These are phyloP conservation scores for Saguinus midas DNA, from an alignment of 2,113 vertebrate genomes.

Conservation along the genomic window DNA sequence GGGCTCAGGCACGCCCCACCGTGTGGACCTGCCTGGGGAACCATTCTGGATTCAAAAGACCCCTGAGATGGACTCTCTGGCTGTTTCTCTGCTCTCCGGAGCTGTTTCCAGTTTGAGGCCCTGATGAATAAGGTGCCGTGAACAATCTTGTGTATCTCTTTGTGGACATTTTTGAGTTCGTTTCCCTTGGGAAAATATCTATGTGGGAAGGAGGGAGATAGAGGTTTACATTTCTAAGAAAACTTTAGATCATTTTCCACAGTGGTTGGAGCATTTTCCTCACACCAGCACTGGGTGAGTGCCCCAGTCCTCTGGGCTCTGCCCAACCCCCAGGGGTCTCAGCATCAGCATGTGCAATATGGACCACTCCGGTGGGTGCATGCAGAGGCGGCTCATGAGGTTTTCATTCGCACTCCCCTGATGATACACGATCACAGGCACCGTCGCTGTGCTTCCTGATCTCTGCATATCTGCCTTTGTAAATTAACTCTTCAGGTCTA, in stretches of 20 bases:
- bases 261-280: background rate
- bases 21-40: background rate
- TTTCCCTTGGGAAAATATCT: background rate
- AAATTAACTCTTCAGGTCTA: background rate
- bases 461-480: background rate
- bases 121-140: background rate
- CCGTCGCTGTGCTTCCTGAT: background rate
- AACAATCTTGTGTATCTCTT: background rate
- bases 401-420: background rate
- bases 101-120: background rate
- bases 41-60: too few relatives aligned
- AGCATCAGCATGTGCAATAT: too few relatives aligned
- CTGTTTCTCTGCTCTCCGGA: background rate
- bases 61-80: background rate
- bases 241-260: background rate
- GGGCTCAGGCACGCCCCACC: background rate
- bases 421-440: background rate
- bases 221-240: background rate
- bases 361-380: background rate
- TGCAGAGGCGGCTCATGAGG: background rate
- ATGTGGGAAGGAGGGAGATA: background rate
- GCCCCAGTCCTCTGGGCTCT: too few relatives aligned
- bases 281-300: too few relatives aligned
- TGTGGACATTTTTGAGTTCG: background rate
- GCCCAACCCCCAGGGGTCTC: rapidly evolving